These are phyloP conservation scores for Allacma fusca DNA, from an alignment of 2,888 invertebrate genomes.

Conservation along the genomic window DNA sequence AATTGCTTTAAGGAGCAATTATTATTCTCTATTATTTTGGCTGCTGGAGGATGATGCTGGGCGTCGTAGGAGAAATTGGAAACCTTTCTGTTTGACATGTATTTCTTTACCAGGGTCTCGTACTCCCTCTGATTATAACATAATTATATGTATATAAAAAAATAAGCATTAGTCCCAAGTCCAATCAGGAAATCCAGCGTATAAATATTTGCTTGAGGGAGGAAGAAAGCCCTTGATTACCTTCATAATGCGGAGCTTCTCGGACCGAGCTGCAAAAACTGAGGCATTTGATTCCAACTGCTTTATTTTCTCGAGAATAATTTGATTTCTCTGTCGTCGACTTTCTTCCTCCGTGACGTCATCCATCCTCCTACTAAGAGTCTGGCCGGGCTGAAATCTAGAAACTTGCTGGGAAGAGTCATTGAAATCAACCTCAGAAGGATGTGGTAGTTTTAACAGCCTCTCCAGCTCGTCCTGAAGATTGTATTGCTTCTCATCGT, in stretches of 20 bases:
- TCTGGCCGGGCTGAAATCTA: too few relatives aligned
- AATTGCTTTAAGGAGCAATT: too few relatives aligned
- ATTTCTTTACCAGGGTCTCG: slow-evolving; percentile 22
- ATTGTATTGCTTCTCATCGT: slow-evolving; percentile 46
- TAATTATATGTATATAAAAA: not conserved
- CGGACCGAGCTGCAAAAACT: slow-evolving; percentile 56
- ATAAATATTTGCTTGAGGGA: too few relatives aligned
- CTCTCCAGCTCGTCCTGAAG: slow-evolving; percentile 47
- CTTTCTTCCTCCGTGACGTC: slow-evolving; percentile 26
- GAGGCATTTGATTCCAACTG: slow-evolving; percentile 56
- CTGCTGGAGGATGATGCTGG: too few relatives aligned
- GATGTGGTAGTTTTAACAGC: not conserved
- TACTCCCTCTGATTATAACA: slow-evolving; percentile 26
- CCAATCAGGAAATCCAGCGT: too few relatives aligned
- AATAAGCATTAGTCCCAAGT: too few relatives aligned
- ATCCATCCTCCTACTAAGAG: not conserved
- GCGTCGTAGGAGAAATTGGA: too few relatives aligned
- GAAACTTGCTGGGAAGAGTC: not conserved
- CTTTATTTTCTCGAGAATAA: slow-evolving; percentile 56
- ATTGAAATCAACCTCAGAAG: not conserved
- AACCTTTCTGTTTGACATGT: slow-evolving; percentile 5
- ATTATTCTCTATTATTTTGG: not conserved
- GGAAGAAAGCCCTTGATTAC: slow-evolving; percentile 42
- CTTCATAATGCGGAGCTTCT: slow-evolving; percentile 55
- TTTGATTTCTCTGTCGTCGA: slow-evolving; percentile 50